A percentile compares a stretch with the other conserved stretches of the same genome.
Evolutionary conservation across 2,797 vertebrate genomes (phyloP).

Genomic region (Megalops cyprinoides): DNA sequence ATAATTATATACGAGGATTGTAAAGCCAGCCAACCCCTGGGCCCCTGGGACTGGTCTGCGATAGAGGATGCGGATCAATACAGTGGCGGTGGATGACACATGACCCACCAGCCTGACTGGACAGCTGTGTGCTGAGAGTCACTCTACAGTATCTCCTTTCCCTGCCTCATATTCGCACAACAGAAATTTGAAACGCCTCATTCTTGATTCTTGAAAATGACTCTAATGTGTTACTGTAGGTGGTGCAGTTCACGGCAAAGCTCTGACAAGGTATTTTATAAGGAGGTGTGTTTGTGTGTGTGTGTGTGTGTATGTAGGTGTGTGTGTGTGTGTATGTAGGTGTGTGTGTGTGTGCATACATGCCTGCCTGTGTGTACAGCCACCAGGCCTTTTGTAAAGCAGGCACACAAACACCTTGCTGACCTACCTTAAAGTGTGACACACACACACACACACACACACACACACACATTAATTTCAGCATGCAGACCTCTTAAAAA

Average conservation of each 20-base stretch:
- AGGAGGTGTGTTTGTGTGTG: not conserved
- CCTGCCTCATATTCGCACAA: not conserved
- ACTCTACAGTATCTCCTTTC: not conserved
- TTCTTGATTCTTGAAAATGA: not conserved
- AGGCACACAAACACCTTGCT: not conserved
- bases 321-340: not conserved
- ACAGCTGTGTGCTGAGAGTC: not conserved
- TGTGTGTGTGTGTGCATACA: not conserved
- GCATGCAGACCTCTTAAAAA: no score
- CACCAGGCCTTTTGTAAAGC: not conserved
- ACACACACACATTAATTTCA: no score
- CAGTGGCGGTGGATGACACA: not conserved
- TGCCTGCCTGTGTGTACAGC: not conserved
- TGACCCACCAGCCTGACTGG: not conserved
- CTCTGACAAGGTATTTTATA: not conserved
- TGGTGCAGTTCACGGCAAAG: not conserved
- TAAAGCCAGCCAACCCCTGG: not conserved
- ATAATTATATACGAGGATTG: not conserved
- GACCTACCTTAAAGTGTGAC: not conserved
- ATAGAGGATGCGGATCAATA: not conserved
- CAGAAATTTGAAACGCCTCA: not conserved
- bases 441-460: no score
- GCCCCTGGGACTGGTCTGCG: not conserved
- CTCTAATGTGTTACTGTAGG: not conserved
- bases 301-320: not conserved